Percentiles rank a stretch among this genome's conserved stretches.
Conservation (phyloP, 2,888 invertebrate species). For the Teleiodes luculella region DNA sequence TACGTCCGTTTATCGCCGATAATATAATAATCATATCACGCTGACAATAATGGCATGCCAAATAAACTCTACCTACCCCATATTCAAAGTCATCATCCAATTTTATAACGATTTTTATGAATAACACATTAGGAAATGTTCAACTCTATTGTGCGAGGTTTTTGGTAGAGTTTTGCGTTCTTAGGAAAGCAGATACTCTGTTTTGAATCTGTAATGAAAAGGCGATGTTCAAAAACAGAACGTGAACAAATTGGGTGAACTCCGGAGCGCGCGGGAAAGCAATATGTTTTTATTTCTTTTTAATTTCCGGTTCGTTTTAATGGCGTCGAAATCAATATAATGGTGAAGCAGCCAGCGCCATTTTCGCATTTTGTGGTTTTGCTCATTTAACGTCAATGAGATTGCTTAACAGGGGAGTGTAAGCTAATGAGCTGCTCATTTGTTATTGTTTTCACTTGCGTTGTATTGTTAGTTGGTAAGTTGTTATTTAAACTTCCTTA, state of each 20-base stretch:
- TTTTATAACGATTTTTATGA: constrained; percentile 36
- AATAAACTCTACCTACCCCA: constrained; percentile 74
- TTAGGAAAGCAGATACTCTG: constrained; percentile 30
- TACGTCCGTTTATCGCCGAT: constrained; percentile 73
- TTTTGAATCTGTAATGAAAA: constrained; percentile 41
- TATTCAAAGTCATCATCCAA: constrained; percentile 43
- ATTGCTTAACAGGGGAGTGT: constrained; percentile 36
- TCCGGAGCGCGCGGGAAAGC: constrained; percentile 73
- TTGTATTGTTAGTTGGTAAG: not conserved
- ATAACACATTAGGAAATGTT: constrained; percentile 14
- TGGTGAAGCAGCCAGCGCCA: constrained; percentile 66
- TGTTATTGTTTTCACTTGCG: constrained; percentile 23
- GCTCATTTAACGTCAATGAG: constrained; percentile 69
- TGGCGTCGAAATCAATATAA: constrained; percentile 78
- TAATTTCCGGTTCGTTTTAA: constrained; percentile 77
- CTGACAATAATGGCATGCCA: constrained; percentile 75
- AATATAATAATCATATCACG: constrained; percentile 76
- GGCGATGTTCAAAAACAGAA: constrained; percentile 64
- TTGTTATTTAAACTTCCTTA: not conserved
- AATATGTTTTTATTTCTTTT: constrained; percentile 78
- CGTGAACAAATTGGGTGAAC: constrained; percentile 74
- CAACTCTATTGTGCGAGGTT: constrained; percentile 7
- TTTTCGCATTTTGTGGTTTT: constrained; percentile 74
- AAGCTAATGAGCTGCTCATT: constrained; percentile 54
- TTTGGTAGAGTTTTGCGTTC: constrained; percentile 31